Evolutionary conservation across 2,888 invertebrate genomes (phyloP).

Genomic region (Lutraria lutraria): DNA sequence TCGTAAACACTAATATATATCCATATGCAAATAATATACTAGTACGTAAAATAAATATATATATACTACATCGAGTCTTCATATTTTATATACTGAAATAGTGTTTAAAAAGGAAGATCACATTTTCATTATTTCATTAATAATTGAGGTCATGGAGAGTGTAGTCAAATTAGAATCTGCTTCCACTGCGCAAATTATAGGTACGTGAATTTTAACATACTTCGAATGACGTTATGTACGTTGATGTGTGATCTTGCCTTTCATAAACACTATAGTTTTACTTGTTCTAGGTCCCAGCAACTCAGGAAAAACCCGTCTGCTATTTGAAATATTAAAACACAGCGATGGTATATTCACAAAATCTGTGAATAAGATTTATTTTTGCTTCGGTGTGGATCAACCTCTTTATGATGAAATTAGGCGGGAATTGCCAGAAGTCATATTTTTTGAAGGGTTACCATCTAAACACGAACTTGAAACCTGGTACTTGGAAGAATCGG

Average conservation of each 20-base stretch:
- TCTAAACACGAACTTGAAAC: slow-evolving; percentile 50
- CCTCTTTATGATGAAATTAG: slow-evolving; percentile 65
- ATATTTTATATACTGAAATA: too few species aligned
- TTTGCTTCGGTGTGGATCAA: slow-evolving; percentile 66
- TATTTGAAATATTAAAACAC: slow-evolving; percentile 57
- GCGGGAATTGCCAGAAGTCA: slow-evolving; percentile 52
- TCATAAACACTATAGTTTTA: neutral
- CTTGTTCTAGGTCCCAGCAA: slow-evolving; percentile 51
- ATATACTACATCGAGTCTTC: too few species aligned
- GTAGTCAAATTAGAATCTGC: slow-evolving; percentile 47
- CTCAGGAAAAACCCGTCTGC: slow-evolving; percentile 57
- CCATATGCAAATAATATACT: too few species aligned
- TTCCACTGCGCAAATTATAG: too few species aligned
- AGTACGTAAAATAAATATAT: too few species aligned
- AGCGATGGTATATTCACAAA: slow-evolving; percentile 55
- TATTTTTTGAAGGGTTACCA: slow-evolving; percentile 59
- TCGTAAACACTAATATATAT: too few species aligned
- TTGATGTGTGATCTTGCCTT: slow-evolving; percentile 6
- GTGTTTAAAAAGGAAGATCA: too few species aligned
- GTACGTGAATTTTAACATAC: too few species aligned
- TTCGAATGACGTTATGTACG: too few species aligned
- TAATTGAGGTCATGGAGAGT: slow-evolving; percentile 51
- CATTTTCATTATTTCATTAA: slow-evolving; percentile 23
- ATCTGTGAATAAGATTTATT: slow-evolving; percentile 57
- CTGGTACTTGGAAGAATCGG: slow-evolving; percentile 52